A percentile compares a stretch with the other conserved stretches of the same genome.
Conservation (phyloP, 37 sponge, comb jelly and placozoan genomes). For the Dysidea cf. avara region DNA sequence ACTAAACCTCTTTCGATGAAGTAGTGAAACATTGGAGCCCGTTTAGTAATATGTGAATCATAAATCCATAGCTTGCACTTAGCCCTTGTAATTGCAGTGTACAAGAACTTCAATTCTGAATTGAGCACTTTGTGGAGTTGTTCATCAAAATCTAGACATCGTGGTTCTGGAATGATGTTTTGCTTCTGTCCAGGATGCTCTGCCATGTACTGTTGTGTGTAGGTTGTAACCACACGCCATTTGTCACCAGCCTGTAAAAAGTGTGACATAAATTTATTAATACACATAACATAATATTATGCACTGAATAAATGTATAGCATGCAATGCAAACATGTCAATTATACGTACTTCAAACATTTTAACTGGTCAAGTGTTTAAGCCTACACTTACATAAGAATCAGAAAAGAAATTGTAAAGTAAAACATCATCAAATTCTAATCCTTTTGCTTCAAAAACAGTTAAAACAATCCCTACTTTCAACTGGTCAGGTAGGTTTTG, state of each 20-base stretch:
- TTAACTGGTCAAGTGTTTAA: too few species aligned
- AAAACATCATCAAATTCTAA: constrained; percentile 92
- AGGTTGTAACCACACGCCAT: constrained; percentile 12
- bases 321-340: too few species aligned
- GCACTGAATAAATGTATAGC: too few species aligned
- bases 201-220: background rate
- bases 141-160: constrained; percentile 59
- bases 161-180: background rate
- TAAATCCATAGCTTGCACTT: constrained; percentile 89
- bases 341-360: too few species aligned
- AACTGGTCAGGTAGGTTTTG: constrained; percentile 50
- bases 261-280: too few species aligned
- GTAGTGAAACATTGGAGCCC: constrained; percentile 65
- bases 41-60: constrained; percentile 36
- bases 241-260: constrained; percentile 1
- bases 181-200: background rate
- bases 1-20: constrained; percentile 41
- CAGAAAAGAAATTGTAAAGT: constrained; percentile 83
- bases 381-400: constrained; percentile 68
- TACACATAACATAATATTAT: too few species aligned
- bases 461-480: constrained; percentile 69
- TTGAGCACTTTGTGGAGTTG: constrained; percentile 63
- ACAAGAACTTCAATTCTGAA: constrained; percentile 87
- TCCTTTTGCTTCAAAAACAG: constrained; percentile 85
- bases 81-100: constrained; percentile 84